phyloP scores from a whole-genome alignment of 2,113 vertebrate species.

The Nanorana parkeri region DNA sequence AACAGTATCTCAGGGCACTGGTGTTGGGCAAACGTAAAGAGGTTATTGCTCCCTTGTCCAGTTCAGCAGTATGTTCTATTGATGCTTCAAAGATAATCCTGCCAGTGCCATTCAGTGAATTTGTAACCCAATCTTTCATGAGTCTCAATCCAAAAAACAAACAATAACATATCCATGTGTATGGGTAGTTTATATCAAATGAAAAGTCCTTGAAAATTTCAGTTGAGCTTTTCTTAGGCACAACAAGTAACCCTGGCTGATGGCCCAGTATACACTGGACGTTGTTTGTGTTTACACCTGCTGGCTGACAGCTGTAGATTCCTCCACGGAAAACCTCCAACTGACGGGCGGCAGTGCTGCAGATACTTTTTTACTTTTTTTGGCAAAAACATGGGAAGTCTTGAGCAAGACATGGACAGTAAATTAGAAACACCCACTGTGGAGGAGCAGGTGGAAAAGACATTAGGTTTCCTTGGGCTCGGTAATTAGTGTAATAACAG shows the following conservation, averaged over 20 bases:
- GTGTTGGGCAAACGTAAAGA: too few relatives aligned
- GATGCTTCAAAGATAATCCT: too few relatives aligned
- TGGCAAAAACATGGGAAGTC: conserved; percentile 23
- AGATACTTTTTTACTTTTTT: conserved; percentile 25
- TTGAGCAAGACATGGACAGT: conserved; percentile 47
- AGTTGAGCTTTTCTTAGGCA: too few relatives aligned
- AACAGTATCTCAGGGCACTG: too few relatives aligned
- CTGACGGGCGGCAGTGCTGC: not conserved
- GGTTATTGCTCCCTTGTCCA: too few relatives aligned
- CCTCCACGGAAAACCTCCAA: conserved; percentile 19
- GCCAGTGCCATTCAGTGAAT: too few relatives aligned
- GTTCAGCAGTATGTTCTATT: too few relatives aligned
- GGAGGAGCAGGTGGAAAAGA: conserved; percentile 45
- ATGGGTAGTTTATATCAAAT: too few relatives aligned
- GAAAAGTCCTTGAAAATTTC: too few relatives aligned
- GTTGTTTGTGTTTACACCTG: conserved; percentile 56
- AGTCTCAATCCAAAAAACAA: too few relatives aligned
- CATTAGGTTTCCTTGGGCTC: conserved; percentile 27
- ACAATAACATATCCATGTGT: too few relatives aligned
- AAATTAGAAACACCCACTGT: conserved; percentile 43
- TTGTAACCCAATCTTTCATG: too few relatives aligned
- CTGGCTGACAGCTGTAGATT: conserved; percentile 37
- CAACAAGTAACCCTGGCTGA: not conserved
- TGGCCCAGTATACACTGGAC: not conserved
- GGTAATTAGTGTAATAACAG: conserved; percentile 1